Conservation (phyloP, 2,888 invertebrate species). For the Pyrgus malvae region DNA sequence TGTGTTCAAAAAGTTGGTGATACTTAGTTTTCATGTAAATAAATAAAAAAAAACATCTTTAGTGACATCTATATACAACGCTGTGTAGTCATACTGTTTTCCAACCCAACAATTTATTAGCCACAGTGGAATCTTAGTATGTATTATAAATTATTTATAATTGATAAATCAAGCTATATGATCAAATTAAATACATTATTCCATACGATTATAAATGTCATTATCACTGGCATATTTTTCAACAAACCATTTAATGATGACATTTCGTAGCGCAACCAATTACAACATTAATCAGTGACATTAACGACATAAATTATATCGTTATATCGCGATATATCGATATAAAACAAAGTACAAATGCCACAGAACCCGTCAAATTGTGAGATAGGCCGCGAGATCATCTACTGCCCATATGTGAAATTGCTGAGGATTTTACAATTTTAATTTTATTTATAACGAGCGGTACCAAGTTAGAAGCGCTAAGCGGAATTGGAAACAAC, state of each 20-base stretch:
- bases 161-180: neutral
- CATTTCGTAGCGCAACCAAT: conserved; percentile 53
- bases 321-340: conserved; percentile 72
- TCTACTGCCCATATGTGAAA: conserved; percentile 79
- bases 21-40: too few species aligned
- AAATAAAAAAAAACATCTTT: too few species aligned
- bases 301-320: conserved; percentile 69
- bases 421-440: conserved; percentile 79
- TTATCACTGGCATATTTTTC: conserved; percentile 9
- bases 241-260: conserved; percentile 35
- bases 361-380: conserved; percentile 69
- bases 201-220: neutral
- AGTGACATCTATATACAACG: too few species aligned
- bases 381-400: conserved; percentile 71
- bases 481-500: conserved; percentile 25
- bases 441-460: conserved; percentile 79
- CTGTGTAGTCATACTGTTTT: too few species aligned
- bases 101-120: too few species aligned
- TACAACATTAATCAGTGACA: conserved; percentile 68
- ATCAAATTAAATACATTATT: neutral
- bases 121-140: too few species aligned
- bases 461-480: conserved; percentile 40
- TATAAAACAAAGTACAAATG: conserved; percentile 74
- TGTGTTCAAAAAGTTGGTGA: too few species aligned
- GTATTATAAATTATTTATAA: too few species aligned